Evolutionary conservation across 2,113 vertebrate genomes (phyloP).

Genomic region (Nothobranchius furzeri): DNA sequence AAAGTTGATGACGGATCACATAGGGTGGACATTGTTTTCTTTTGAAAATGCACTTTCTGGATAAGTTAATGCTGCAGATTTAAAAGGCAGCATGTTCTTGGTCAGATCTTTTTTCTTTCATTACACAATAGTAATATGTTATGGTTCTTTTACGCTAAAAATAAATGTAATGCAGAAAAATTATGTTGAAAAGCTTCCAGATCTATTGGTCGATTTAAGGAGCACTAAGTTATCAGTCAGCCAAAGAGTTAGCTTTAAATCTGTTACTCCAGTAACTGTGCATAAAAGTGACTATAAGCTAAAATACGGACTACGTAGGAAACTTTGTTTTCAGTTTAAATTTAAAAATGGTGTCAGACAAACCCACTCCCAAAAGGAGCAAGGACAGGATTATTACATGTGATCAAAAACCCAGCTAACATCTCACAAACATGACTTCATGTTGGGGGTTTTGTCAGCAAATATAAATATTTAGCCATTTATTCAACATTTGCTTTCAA

Average conservation of each 20-base stretch:
- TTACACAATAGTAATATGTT: conserved; percentile 25
- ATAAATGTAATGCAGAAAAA: neutral
- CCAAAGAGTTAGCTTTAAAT: conserved; percentile 60
- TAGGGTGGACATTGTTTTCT: conserved; percentile 6
- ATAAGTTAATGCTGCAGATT: conserved; percentile 5
- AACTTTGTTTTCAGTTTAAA: neutral
- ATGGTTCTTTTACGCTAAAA: conserved; percentile 5
- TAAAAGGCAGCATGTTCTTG: conserved; percentile 4
- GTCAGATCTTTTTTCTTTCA: conserved; percentile 13
- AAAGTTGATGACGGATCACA: conserved; percentile 22
- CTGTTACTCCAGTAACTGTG: neutral
- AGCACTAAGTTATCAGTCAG: conserved; percentile 18
- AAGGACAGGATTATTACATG: too few species aligned
- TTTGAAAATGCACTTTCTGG: conserved; percentile 33
- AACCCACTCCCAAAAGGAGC: too few species aligned
- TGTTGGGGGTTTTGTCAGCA: neutral
- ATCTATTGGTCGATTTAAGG: conserved; percentile 37
- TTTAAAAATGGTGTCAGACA: neutral
- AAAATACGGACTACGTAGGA: neutral
- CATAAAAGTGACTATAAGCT: neutral
- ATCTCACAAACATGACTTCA: neutral
- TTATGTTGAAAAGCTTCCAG: conserved; percentile 18
- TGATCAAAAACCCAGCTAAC: neutral
- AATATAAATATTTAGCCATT: neutral
- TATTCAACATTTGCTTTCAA: neutral